phyloP scores from a whole-genome alignment of 1,140 invertebrate genomes.

The Caenorhabditis briggsae region DNA sequence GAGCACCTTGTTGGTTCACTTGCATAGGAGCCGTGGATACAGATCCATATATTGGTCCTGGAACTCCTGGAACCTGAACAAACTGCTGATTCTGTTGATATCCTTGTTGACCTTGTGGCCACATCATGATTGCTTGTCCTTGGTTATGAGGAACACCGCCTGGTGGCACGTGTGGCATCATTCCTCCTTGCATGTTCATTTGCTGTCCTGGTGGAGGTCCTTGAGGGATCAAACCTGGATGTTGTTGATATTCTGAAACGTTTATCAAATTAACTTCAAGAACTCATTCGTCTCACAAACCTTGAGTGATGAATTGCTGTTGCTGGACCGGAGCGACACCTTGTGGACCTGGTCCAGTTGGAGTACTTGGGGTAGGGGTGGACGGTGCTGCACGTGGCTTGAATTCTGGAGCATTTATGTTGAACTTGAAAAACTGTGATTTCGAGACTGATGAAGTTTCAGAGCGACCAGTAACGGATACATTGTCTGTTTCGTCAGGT shows the following conservation, averaged over 20 bases:
- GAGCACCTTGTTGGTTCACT: background rate
- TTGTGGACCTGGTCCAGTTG: background rate
- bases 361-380: background rate
- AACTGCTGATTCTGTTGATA: conserved; percentile 8
- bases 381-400: conserved; percentile 9
- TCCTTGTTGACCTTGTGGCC: conserved; percentile 10
- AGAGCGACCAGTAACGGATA: conserved; percentile 1
- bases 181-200: background rate
- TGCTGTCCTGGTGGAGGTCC: background rate
- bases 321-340: too few relatives aligned
- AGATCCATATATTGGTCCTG: conserved; percentile 21
- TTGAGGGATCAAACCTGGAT: conserved; percentile 1
- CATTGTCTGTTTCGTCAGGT: background rate
- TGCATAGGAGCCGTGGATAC: background rate
- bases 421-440: conserved; percentile 25
- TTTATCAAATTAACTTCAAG: background rate
- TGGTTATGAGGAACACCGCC: conserved; percentile 4
- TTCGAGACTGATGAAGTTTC: conserved; percentile 8
- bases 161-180: conserved; percentile 12
- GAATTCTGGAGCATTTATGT: conserved; percentile 40
- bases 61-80: background rate
- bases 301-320: background rate
- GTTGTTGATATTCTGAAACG: conserved; percentile 41
- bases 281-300: background rate
- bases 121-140: conserved; percentile 26